A percentile compares a stretch with the other conserved stretches of the same genome.
phyloP scores from a whole-genome alignment of 2,888 invertebrate species.

The Venusia cambrica region DNA sequence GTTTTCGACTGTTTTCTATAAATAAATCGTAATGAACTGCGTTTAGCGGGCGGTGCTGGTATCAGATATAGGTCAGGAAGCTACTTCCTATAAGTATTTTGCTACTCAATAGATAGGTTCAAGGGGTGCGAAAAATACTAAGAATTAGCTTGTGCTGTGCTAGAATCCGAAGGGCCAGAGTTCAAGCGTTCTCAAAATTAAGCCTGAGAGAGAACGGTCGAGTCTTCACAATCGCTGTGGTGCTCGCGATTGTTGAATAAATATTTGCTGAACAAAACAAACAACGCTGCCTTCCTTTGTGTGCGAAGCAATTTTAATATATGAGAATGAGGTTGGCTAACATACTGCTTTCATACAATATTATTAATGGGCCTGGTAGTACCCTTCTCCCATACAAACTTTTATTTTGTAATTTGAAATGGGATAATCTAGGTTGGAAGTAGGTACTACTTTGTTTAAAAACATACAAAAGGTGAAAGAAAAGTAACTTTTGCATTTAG shows the following conservation, averaged over 20 bases:
- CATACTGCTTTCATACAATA: background rate
- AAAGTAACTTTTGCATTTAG: too few relatives aligned
- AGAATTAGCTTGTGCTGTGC: constrained; percentile 2
- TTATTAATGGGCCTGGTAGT: too few relatives aligned
- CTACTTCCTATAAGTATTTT: constrained; percentile 47
- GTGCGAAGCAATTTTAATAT: constrained; percentile 1
- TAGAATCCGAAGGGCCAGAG: constrained; percentile 8
- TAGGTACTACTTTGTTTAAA: too few relatives aligned
- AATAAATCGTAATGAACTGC: constrained; percentile 14
- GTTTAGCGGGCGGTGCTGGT: constrained; percentile 20
- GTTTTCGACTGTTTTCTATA: constrained; percentile 27
- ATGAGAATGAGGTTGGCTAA: background rate
- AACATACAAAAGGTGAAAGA: too few relatives aligned
- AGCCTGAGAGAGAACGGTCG: background rate
- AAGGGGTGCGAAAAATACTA: constrained; percentile 17
- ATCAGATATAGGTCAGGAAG: constrained; percentile 54
- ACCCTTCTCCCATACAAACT: too few relatives aligned
- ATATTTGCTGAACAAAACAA: constrained; percentile 22
- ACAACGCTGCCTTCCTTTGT: constrained; percentile 11
- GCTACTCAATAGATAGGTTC: constrained; percentile 30
- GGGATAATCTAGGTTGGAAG: too few relatives aligned
- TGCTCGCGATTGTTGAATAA: constrained; percentile 4
- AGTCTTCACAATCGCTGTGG: background rate
- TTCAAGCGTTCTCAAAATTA: constrained; percentile 1
- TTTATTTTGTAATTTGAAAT: too few relatives aligned